Base-by-base conservation (phyloP, 2,113 vertebrate genomes). In the Crotalus horridus region DNA sequence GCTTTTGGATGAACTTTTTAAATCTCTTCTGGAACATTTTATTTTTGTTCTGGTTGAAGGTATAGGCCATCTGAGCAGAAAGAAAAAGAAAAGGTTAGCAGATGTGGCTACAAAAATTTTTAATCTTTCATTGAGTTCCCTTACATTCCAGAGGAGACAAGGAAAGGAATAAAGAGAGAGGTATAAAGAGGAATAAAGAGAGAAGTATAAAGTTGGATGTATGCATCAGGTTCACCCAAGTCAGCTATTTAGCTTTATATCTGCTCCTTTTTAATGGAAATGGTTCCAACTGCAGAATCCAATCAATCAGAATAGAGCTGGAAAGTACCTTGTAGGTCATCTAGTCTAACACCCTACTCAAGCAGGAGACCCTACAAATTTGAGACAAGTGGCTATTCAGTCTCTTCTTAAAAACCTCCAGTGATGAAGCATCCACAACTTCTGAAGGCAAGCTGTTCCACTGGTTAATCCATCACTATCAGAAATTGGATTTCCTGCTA, bases 241-340 rank as follows among this genome's bases (percentile, higher is more conserved):
- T n/a, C 51, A 87, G 51, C 26, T 39, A 81, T 39, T 39, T 20
- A 39, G 15, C 6, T 33, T 81, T 15, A 39, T 39, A 81, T 20
- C n/a, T 39, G 15, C 33, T 39, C 15, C n/a, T 33, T 53, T 48
- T 54, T 54, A 98, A 98, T 89, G 56, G 88, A 46, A 6, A 43
- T 13, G 39, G 6, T 59, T 74, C 20, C 20, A 33, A 33, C 7
- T 26, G 58, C n/a, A 39, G 20, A 56, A 15, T 90, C 43, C 26
- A n/a, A 64, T 13, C 61, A 64, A 64, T 64, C 26, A 64, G 61
- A 64, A 64, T n/a, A 64, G 61, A 64, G 11, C 10, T 64, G 61
- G 61, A 64, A 64, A 29, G 29, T 11, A 64, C 0, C 29, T 64
- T n/a, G 26, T 1, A 64, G 26, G 1, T 64, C 29, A 13, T 64